A percentile compares a stretch with the other conserved stretches of the same genome.
phyloP scores from a whole-genome alignment of 2,888 invertebrate species.

The Amphipyra tragopoginis region DNA sequence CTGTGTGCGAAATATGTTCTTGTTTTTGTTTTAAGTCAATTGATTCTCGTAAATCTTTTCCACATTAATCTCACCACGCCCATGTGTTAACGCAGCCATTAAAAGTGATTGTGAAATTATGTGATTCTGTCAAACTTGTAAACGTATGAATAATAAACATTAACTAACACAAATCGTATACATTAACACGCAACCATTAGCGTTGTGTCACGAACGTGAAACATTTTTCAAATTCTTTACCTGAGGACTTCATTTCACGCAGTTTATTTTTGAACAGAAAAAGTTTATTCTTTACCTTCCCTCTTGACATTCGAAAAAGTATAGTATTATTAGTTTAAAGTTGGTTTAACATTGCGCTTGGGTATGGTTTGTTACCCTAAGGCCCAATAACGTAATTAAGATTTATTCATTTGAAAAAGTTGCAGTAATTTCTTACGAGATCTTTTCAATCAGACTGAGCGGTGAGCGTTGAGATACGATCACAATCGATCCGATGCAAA shows the following conservation, averaged over 20 bases:
- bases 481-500: neutral
- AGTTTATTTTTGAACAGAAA: constrained; percentile 43
- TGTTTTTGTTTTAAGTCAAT: neutral
- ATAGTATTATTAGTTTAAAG: too few relatives aligned
- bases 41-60: constrained; percentile 7
- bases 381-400: constrained; percentile 2
- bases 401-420: constrained; percentile 2
- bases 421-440: neutral
- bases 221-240: constrained; percentile 38
- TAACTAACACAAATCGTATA: constrained; percentile 28
- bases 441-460: too few relatives aligned
- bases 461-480: neutral
- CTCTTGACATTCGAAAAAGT: constrained; percentile 4
- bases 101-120: constrained; percentile 9
- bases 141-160: constrained; percentile 28
- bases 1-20: too few relatives aligned
- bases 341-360: constrained; percentile 2
- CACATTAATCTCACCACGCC: neutral
- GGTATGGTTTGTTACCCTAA: neutral
- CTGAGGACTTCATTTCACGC: constrained; percentile 35
- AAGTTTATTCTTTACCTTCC: constrained; percentile 23
- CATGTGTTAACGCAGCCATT: constrained; percentile 6
- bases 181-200: constrained; percentile 37
- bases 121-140: constrained; percentile 9
- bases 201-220: constrained; percentile 37